Evolutionary conservation across 2,797 vertebrate genomes (phyloP).

Genomic region (Anguilla megastoma): DNA sequence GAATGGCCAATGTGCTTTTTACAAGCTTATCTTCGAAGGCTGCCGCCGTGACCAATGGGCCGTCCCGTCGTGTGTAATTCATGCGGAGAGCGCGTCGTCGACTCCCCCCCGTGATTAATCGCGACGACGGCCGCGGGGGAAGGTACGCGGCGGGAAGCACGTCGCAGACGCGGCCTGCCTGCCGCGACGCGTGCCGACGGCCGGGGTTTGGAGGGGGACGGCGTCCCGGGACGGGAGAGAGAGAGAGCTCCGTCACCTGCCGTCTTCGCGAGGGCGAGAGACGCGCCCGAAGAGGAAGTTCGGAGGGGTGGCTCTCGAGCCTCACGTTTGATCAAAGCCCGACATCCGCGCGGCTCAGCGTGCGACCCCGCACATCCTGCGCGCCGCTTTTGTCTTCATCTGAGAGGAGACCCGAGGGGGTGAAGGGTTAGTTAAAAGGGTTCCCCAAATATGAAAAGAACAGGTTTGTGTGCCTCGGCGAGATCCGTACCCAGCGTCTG

Average conservation of each 20-base stretch:
- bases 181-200: background rate
- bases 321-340: constrained; percentile 42
- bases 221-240: background rate
- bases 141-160: background rate
- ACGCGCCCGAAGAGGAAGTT: constrained; percentile 33
- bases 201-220: too few relatives aligned
- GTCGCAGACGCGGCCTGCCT: background rate
- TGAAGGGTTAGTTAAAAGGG: background rate
- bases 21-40: background rate
- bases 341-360: constrained; percentile 35
- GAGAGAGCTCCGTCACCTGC: background rate
- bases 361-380: constrained; percentile 37
- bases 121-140: background rate
- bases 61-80: background rate
- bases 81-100: background rate
- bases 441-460: constrained; percentile 21
- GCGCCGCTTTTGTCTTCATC: constrained; percentile 44
- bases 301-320: constrained; percentile 40
- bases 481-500: background rate
- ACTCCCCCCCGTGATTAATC: constrained; percentile 8
- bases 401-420: constrained; percentile 27
- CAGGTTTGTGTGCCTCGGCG: background rate
- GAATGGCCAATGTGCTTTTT: background rate
- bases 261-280: background rate
- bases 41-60: background rate